Evolutionary conservation across 2,888 invertebrate species (phyloP).

Genomic region (Trichogramma dendrolimi): DNA sequence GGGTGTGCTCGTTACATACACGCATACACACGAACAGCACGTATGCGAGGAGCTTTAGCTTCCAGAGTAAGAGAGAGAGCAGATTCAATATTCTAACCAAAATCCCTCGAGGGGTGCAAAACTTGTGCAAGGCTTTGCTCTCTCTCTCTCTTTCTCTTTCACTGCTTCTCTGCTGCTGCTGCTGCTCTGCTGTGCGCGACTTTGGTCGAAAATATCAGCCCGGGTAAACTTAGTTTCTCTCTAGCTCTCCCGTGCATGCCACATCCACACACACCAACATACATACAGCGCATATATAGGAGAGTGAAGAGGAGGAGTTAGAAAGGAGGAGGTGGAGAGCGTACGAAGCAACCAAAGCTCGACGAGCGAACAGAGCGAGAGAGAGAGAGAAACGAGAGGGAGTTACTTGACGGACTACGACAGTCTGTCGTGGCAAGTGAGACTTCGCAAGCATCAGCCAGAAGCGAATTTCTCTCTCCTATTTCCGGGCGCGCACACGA

Average conservation of each 20-base stretch:
- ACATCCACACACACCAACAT: constrained; percentile 36
- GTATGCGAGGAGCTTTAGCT: constrained; percentile 45
- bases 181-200: constrained; percentile 18
- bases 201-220: constrained; percentile 42
- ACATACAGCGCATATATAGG: too few species aligned
- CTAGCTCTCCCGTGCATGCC: too few species aligned
- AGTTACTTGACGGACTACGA: constrained; percentile 47
- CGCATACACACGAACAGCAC: constrained; percentile 34
- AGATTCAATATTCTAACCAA: constrained; percentile 53
- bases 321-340: too few species aligned
- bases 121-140: constrained; percentile 33
- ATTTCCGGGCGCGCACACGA: neutral
- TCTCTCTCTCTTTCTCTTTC: too few species aligned
- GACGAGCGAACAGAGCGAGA: constrained; percentile 17
- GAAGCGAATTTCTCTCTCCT: neutral
- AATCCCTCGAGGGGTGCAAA: constrained; percentile 50
- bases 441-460: neutral
- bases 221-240: constrained; percentile 39
- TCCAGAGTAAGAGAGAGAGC: constrained; percentile 31
- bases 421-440: constrained; percentile 29
- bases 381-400: constrained; percentile 22
- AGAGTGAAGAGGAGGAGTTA: too few species aligned
- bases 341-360: constrained; percentile 10
- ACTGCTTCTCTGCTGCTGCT: constrained; percentile 6
- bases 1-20: too few species aligned